Base-by-base conservation (phyloP, 1,140 invertebrate species). In the Drosophila murphyi region DNA sequence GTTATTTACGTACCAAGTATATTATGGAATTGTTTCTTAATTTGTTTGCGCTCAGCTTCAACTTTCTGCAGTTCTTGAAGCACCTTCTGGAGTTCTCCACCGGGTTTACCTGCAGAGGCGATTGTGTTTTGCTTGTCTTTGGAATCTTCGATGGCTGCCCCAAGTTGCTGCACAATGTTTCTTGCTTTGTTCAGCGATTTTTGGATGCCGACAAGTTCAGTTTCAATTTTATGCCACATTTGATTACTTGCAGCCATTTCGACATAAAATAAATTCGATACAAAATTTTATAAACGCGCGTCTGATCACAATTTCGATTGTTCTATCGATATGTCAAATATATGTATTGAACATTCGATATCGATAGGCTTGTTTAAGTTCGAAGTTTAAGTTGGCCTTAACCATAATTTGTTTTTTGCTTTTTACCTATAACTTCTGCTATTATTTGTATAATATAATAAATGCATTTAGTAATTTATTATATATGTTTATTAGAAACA, bases 231-330 rank as follows among this genome's bases (percentile, higher is more conserved):
- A 7, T n/a, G 0, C 7, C 5, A 39, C 6, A 34, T 65, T 5
- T 7, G 12, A 0, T 29, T 6, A 0, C 43, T 41, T 20, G 31
- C n/a, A 7, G 37, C 41, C 63, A 72, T 67, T 37, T 31, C 29
- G 20, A 56, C 8, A 10, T 12, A 31, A 68, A 39, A 55, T 32
- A 47, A 62, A 7, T 35, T 28, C 10, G 47, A 41, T 12, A 7
- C 3, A 1, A 29, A 39, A 2, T 41, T 68, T 51, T 41, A 12
- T 12, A 68, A 70, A 70, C 39, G 62, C 61, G 62, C 45, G 12
- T 20, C 12, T 32, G n/a, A 60, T 45, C 5, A 8, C 61, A 45
- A 65, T 60, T 60, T 3, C 8, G 39, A 8, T 20, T 20, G 20
- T 2, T 20, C 10, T 43, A 43, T 43, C 39, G 39, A 43, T n/a